A percentile compares a stretch with the other conserved stretches of the same genome.
Conservation (phyloP, 37 sponge, comb jelly and placozoan genomes). For the Chondrosia reniformis region DNA sequence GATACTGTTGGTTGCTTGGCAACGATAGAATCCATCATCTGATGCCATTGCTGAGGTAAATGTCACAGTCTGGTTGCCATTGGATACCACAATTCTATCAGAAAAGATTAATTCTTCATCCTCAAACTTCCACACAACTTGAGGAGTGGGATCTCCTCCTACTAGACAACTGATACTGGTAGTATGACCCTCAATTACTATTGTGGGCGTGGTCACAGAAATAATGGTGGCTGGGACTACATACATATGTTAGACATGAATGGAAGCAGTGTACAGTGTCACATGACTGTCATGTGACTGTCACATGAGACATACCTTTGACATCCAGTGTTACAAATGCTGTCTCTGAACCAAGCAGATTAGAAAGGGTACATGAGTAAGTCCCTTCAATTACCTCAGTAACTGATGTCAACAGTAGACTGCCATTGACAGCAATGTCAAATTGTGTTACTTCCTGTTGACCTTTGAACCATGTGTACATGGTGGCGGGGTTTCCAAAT, state of each 20-base stretch:
- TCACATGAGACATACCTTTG: not conserved
- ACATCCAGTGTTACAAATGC: not conserved
- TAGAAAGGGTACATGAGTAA: not conserved
- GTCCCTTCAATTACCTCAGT: not conserved
- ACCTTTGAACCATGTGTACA: conserved; percentile 38
- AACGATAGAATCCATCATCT: conserved; percentile 45
- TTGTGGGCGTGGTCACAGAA: conserved; percentile 11
- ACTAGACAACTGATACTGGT: conserved; percentile 35
- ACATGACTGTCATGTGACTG: not conserved
- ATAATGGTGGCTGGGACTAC: conserved; percentile 8
- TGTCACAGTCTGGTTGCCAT: conserved; percentile 20
- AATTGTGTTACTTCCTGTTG: not conserved
- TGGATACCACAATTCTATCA: not conserved
- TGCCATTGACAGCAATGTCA: not conserved
- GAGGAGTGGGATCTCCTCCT: conserved; percentile 50
- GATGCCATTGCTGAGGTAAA: not conserved
- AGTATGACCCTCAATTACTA: conserved; percentile 18
- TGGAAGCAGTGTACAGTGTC: no score
- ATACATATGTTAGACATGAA: no score
- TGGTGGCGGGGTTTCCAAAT: conserved; percentile 49
- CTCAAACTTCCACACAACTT: not conserved
- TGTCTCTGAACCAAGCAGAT: not conserved
- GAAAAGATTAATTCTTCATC: not conserved
- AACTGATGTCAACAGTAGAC: not conserved
- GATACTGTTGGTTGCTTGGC: conserved; percentile 38